These are phyloP conservation scores for Drosophila navojoa DNA, from an alignment of 1,140 invertebrate genomes.

Conservation along the genomic window DNA sequence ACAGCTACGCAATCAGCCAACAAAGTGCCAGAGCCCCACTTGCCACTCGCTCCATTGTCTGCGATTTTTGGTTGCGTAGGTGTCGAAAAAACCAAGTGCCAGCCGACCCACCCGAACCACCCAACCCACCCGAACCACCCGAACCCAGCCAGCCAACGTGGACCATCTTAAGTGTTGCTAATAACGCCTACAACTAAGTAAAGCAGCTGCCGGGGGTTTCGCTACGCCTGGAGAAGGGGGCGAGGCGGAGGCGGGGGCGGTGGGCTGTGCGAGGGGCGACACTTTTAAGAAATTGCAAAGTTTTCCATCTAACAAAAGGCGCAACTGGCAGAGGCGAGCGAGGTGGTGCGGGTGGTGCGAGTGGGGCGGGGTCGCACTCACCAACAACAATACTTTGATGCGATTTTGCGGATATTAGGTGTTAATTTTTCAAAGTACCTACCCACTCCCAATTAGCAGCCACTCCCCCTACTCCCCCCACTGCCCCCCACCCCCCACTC, in stretches of 20 bases:
- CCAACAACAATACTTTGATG: slow-evolving; percentile 79
- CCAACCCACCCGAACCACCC: neutral
- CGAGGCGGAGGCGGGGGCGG: too few relatives aligned
- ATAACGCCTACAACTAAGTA: slow-evolving; percentile 78
- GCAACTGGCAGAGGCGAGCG: neutral
- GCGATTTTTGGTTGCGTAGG: slow-evolving; percentile 37
- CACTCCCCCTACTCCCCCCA: neutral
- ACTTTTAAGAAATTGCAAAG: slow-evolving; percentile 82
- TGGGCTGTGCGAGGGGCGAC: slow-evolving; percentile 31
- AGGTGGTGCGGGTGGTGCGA: neutral
- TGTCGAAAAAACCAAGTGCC: slow-evolving; percentile 44
- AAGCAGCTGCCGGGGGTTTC: slow-evolving; percentile 55
- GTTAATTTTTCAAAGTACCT: slow-evolving; percentile 76
- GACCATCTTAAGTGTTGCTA: slow-evolving; percentile 72
- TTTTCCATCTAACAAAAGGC: slow-evolving; percentile 69
- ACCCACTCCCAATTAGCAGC: neutral
- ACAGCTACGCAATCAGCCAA: neutral
- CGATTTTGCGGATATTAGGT: slow-evolving; percentile 82
- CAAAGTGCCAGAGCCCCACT: slow-evolving; percentile 3
- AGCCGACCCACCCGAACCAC: neutral
- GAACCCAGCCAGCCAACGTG: neutral
- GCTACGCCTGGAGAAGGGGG: neutral
- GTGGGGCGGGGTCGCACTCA: slow-evolving; percentile 17
- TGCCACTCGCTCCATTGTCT: slow-evolving; percentile 20
- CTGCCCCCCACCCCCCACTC: neutral